These are phyloP conservation scores for Pyxicephalus adspersus DNA, from an alignment of 2,113 vertebrate species.

Conservation along the genomic window DNA sequence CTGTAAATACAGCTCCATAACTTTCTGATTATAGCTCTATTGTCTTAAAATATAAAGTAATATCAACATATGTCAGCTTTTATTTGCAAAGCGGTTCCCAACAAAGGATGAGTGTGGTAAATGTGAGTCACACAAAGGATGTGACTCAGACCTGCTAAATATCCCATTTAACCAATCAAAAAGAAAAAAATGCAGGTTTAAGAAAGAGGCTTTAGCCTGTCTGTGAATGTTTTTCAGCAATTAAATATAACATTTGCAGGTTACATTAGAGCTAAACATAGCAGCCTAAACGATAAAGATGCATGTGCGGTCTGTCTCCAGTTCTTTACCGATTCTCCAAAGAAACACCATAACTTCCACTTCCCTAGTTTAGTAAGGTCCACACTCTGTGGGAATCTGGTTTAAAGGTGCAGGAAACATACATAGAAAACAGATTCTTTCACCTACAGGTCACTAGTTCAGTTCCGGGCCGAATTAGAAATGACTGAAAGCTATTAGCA, in stretches of 20 bases:
- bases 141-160: constrained; percentile 15
- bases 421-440: constrained; percentile 56
- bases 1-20: constrained; percentile 5
- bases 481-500: constrained; percentile 56
- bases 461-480: constrained; percentile 54
- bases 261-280: background rate
- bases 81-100: constrained; percentile 30
- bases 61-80: background rate
- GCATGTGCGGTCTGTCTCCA: constrained; percentile 1
- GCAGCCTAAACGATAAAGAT: background rate
- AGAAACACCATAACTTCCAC: constrained; percentile 17
- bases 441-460: constrained; percentile 54
- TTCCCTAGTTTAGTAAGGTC: constrained; percentile 44
- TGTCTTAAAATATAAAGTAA: constrained; percentile 7
- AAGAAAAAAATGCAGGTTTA: background rate
- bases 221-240: background rate
- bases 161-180: background rate
- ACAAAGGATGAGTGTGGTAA: background rate
- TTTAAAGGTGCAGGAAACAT: constrained; percentile 54
- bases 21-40: constrained; percentile 22
- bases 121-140: constrained; percentile 31
- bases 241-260: background rate
- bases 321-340: constrained; percentile 7
- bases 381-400: constrained; percentile 50
- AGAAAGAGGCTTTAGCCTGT: background rate